Evolutionary conservation across 2,888 invertebrate species (phyloP).

Genomic region (Ectemnius lituratus): DNA sequence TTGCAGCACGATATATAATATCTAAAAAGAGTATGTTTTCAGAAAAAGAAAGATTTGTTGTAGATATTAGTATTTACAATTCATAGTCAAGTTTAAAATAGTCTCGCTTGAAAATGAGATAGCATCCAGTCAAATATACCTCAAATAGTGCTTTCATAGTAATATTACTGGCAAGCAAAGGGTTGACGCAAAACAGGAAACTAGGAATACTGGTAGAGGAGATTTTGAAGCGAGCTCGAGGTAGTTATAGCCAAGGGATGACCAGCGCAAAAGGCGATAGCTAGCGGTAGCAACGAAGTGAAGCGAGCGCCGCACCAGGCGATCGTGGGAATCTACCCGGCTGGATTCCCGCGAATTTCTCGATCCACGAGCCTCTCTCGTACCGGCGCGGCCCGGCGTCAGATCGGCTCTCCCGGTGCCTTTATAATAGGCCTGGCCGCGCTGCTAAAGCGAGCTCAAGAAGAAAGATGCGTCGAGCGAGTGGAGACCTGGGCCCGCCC

Average conservation of each 20-base stretch:
- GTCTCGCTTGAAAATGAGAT: too few species aligned
- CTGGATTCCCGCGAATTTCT: constrained; percentile 55
- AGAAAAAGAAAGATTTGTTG: too few species aligned
- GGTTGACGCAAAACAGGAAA: too few species aligned
- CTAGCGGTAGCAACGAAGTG: background rate
- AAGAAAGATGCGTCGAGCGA: constrained; percentile 37
- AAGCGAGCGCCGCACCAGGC: constrained; percentile 5
- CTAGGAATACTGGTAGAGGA: too few species aligned
- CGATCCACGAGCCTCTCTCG: constrained; percentile 40
- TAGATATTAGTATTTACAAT: too few species aligned
- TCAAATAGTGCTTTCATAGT: too few species aligned
- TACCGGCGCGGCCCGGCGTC: background rate
- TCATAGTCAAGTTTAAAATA: too few species aligned
- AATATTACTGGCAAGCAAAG: too few species aligned
- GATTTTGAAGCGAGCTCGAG: background rate
- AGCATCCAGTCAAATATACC: too few species aligned
- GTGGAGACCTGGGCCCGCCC: constrained; percentile 44
- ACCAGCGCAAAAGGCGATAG: background rate
- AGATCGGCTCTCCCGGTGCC: constrained; percentile 8
- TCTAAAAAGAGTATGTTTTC: too few species aligned
- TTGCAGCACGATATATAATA: too few species aligned
- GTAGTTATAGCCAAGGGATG: background rate
- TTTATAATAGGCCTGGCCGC: constrained; percentile 47
- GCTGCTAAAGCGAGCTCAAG: constrained; percentile 30
- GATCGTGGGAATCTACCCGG: constrained; percentile 56